These are phyloP conservation scores for Strigamia maritima DNA, from an alignment of 2,888 invertebrate genomes.

Conservation along the genomic window DNA sequence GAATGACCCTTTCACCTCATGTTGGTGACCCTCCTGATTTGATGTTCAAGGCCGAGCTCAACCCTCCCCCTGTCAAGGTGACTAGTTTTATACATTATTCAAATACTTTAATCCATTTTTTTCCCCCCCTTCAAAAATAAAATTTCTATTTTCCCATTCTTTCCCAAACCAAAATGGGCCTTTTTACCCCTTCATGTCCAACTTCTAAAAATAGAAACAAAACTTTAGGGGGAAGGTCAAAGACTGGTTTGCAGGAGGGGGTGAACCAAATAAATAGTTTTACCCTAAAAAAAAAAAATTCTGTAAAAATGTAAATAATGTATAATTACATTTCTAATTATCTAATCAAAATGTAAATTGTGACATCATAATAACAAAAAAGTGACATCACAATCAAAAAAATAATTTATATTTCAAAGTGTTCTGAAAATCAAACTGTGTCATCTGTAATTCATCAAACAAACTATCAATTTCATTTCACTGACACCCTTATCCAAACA, in stretches of 20 bases:
- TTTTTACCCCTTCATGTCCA: background rate
- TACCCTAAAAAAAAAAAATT: background rate
- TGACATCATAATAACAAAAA: background rate
- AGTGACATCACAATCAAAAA: background rate
- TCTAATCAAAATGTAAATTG: constrained; percentile 12
- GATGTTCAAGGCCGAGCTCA: constrained; percentile 6
- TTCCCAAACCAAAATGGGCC: background rate
- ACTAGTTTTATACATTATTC: constrained; percentile 5
- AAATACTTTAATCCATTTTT: background rate
- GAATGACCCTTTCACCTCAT: constrained; percentile 15
- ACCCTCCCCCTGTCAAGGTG: constrained; percentile 19
- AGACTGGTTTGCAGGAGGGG: background rate
- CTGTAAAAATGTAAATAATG: background rate
- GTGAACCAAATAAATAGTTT: background rate
- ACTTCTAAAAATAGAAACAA: background rate
- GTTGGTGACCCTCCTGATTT: constrained; percentile 1
- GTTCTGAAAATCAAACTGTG: background rate
- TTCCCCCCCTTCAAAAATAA: background rate
- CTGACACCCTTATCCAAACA: background rate
- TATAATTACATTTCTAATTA: background rate
- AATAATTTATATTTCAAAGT: background rate
- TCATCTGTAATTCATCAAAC: background rate
- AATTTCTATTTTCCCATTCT: background rate
- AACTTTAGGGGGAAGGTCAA: constrained; percentile 1
- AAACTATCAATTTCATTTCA: background rate